Conservation (phyloP, 2,888 invertebrate genomes). For the Gari tellinella region DNA sequence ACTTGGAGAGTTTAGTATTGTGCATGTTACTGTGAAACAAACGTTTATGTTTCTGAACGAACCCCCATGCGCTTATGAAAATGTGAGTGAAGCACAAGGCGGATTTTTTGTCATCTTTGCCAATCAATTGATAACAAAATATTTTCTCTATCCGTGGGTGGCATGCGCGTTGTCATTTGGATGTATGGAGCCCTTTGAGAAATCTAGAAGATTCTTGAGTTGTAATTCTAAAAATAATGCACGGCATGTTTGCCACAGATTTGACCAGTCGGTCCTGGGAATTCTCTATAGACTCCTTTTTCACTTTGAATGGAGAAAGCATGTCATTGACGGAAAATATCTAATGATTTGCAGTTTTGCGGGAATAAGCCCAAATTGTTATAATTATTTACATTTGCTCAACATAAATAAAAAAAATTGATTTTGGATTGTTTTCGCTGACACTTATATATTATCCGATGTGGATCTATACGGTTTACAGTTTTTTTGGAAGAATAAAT, state of each 20-base stretch:
- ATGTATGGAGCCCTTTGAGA: constrained; percentile 42
- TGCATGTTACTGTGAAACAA: constrained; percentile 23
- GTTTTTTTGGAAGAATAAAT: too few species aligned
- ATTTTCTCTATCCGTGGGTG: constrained; percentile 54
- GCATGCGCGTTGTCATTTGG: constrained; percentile 52
- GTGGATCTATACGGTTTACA: too few species aligned
- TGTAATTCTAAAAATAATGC: constrained; percentile 1
- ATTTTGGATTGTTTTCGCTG: too few species aligned
- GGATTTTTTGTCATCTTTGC: constrained; percentile 40
- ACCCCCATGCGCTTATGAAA: constrained; percentile 35
- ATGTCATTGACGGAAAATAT: too few species aligned
- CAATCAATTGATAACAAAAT: constrained; percentile 36
- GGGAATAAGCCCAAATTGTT: too few species aligned
- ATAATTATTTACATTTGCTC: too few species aligned
- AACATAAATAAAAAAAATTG: too few species aligned
- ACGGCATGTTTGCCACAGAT: constrained; percentile 47
- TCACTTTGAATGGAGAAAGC: too few species aligned
- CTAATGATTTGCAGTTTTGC: too few species aligned
- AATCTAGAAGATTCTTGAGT: constrained; percentile 9
- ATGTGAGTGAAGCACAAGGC: constrained; percentile 38
- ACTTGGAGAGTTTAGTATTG: constrained; percentile 24
- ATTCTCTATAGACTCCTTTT: constrained; percentile 15
- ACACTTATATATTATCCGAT: too few species aligned
- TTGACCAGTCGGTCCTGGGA: constrained; percentile 55
- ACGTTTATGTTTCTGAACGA: constrained; percentile 41